Evolutionary conservation across 1,140 invertebrate species (phyloP), one percentile per base, ranked within the genome.

Genomic region (Galendromus occidentalis): DNA sequence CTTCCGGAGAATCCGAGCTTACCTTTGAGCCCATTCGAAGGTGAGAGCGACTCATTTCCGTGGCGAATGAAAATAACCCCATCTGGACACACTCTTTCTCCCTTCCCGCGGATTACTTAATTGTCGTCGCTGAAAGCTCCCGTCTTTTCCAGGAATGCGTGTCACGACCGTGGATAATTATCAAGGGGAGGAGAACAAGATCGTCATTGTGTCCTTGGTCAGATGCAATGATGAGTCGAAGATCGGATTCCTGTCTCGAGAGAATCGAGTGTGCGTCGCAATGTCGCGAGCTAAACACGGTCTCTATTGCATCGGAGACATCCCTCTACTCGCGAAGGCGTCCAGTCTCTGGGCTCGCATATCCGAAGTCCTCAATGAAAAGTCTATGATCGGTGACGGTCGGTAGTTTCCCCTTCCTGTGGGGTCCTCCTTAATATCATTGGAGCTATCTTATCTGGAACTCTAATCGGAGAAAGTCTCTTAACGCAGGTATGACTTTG

Each of bases 101-200:
- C n/a, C n/a, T n/a, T n/a, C n/a, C n/a, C n/a, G n/a, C n/a, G n/a
- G n/a, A n/a, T n/a, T n/a, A n/a, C n/a, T n/a, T n/a, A n/a, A n/a
- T n/a, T n/a, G n/a, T n/a, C n/a, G n/a, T n/a, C n/a, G n/a, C n/a
- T n/a, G n/a, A n/a, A n/a, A n/a, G 42, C 42, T 9, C 33, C 9
- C 33, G 4, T 22, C 18, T 47, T 28, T 59, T 59, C 5, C 33
- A 59, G 55, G 63, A 29, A 64, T 70, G n/a, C 30, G 71, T 63
- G 79, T 88, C 18, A 80, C 81, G 42, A 81, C 82, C 4, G 81
- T 91, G 1, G 88, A 91, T 73, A 88, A 86, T 72, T 90, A 81
- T 72, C 87, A 90, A 79, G 88, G 88, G 1, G 84, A 90, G 73
- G 88, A 92, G 75, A 85, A 83, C 42, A 82, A 87, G 69, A 88